Evolutionary conservation across 2,113 vertebrate genomes (phyloP).

Genomic region (Castor canadensis): DNA sequence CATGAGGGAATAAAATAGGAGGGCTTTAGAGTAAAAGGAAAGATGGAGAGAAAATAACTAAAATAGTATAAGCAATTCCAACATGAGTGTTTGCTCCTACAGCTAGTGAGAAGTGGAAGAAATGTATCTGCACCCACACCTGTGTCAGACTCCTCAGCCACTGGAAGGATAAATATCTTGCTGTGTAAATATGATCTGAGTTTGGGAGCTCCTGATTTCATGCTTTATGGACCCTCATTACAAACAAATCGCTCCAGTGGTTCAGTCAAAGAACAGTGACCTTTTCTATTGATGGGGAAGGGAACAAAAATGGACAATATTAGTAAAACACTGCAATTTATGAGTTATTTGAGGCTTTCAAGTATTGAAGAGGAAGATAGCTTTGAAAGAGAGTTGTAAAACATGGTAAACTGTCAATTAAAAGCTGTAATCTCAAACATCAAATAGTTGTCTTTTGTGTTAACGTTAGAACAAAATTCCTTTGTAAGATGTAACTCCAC

Average conservation of each 20-base stretch:
- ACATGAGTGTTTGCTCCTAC: fast-evolving
- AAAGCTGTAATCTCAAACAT: neutral
- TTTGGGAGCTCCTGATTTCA: neutral
- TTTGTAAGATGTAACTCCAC: constrained; percentile 2
- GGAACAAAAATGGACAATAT: neutral
- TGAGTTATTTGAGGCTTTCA: constrained; percentile 2
- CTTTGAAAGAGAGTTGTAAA: too few species aligned
- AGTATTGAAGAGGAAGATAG: too few species aligned
- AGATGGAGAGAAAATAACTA: neutral
- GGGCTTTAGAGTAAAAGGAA: neutral
- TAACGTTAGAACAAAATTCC: neutral
- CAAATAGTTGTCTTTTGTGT: neutral
- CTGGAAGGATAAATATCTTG: neutral
- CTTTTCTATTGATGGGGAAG: neutral
- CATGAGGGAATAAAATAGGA: neutral
- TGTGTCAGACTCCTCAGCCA: neutral
- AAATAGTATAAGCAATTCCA: neutral
- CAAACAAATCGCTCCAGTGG: neutral
- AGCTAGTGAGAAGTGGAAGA: neutral
- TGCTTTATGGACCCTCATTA: neutral
- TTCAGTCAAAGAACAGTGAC: neutral
- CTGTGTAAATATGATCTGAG: neutral
- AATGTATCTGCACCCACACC: neutral
- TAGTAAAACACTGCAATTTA: neutral
- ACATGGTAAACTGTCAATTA: too few species aligned